Conservation (phyloP, 2,888 invertebrate genomes). For the Dicranocentrus wangi region DNA sequence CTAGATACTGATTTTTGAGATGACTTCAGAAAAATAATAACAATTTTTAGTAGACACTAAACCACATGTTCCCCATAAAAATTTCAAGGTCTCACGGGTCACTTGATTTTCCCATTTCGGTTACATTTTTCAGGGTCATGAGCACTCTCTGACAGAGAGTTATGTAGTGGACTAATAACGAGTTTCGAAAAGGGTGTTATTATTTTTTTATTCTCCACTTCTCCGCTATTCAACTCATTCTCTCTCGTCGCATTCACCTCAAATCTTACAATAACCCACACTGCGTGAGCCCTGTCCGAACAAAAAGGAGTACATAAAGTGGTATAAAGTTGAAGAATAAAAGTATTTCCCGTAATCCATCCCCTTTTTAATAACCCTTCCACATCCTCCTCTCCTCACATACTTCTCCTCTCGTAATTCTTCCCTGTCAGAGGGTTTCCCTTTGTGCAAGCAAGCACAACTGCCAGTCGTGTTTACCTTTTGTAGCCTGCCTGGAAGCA, state of each 20-base stretch:
- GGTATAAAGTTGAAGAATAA: neutral
- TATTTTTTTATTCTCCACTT: neutral
- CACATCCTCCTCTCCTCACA: constrained; percentile 35
- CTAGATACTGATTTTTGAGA: constrained; percentile 9
- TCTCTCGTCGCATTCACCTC: neutral
- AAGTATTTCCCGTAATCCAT: constrained; percentile 19
- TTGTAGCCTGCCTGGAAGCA: too few species aligned
- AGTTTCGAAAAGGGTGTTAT: constrained; percentile 28
- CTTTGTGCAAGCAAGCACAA: too few species aligned
- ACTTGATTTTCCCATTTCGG: too few species aligned
- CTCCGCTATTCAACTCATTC: neutral
- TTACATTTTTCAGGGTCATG: constrained; percentile 21
- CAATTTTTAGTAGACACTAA: too few species aligned
- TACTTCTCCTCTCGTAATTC: constrained; percentile 44
- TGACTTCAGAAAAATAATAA: neutral
- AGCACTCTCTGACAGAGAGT: constrained; percentile 37
- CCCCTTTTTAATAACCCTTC: constrained; percentile 47
- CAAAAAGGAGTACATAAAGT: constrained; percentile 1
- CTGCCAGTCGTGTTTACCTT: constrained; percentile 18
- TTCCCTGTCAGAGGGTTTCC: constrained; percentile 48
- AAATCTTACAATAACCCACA: neutral
- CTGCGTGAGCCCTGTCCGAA: neutral
- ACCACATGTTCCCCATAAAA: constrained; percentile 19
- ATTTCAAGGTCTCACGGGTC: too few species aligned
- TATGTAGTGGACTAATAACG: constrained; percentile 32